Evolutionary conservation across 2,888 invertebrate genomes (phyloP).

Genomic region (Conistra vaccinii): DNA sequence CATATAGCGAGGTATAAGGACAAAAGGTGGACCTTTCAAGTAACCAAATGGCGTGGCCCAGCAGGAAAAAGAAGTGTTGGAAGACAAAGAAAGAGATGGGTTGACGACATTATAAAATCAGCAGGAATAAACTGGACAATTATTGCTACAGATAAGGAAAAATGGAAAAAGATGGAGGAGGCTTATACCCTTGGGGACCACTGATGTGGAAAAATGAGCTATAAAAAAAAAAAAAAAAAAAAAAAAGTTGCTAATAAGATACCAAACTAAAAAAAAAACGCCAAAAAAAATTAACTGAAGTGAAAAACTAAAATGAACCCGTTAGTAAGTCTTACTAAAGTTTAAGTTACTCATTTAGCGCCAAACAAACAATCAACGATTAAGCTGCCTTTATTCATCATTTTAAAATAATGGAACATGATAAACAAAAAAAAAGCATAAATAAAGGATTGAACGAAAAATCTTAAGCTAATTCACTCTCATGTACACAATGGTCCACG

Average conservation of each 20-base stretch:
- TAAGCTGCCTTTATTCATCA: not conserved
- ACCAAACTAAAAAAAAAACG: not conserved
- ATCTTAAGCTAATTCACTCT: not conserved
- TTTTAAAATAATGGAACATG: not conserved
- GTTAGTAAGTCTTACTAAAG: not conserved
- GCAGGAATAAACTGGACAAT: no score
- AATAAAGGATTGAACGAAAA: slow-evolving; percentile 1
- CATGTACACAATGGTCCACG: slow-evolving; percentile 18
- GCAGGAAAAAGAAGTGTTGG: no score
- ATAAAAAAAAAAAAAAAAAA: no score
- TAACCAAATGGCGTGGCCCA: no score
- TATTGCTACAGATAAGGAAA: no score
- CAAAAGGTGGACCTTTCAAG: no score
- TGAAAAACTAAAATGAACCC: not conserved
- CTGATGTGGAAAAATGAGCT: no score
- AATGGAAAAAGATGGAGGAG: no score
- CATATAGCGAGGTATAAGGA: no score
- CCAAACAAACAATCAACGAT: not conserved
- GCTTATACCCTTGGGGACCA: no score
- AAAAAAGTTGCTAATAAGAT: not conserved
- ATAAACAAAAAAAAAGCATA: slow-evolving; percentile 8
- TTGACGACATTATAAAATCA: no score
- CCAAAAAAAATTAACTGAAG: not conserved
- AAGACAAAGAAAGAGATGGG: no score
- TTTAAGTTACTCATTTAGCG: not conserved